Conservation (phyloP, 1,140 invertebrate genomes). For the Trichoplusia ni region DNA sequence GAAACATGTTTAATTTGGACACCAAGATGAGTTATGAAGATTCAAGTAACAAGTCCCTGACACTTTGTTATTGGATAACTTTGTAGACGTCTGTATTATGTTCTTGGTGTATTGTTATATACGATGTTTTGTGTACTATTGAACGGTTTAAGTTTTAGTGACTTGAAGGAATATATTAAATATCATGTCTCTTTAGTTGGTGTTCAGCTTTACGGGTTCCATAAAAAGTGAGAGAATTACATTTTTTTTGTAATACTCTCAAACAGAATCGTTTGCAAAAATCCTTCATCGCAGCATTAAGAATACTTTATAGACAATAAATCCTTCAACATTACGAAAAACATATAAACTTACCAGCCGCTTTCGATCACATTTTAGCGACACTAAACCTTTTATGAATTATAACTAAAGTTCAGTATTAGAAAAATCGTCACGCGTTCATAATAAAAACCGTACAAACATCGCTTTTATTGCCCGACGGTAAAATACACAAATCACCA, state of each 20-base stretch:
- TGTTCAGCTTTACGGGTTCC: too few relatives aligned
- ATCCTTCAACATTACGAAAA: constrained; percentile 8
- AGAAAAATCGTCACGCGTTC: constrained; percentile 57
- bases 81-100: background rate
- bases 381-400: constrained; percentile 68
- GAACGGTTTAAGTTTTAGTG: too few relatives aligned
- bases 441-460: constrained; percentile 66
- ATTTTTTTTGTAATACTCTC: background rate
- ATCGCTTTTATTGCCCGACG: constrained; percentile 63
- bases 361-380: constrained; percentile 43
- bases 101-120: too few relatives aligned
- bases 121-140: too few relatives aligned
- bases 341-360: constrained; percentile 12
- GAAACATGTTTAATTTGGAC: constrained; percentile 52
- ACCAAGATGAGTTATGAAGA: constrained; percentile 44
- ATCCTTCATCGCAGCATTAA: constrained; percentile 6
- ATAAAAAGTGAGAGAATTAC: too few relatives aligned
- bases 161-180: too few relatives aligned
- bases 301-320: constrained; percentile 22
- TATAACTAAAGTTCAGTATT: constrained; percentile 68
- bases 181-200: too few relatives aligned
- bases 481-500: constrained; percentile 69
- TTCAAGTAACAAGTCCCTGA: background rate
- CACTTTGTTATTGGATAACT: constrained; percentile 5
- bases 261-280: background rate